A percentile compares a stretch with the other conserved stretches of the same genome.
phyloP scores from a whole-genome alignment of 2,888 invertebrate species.

The Taenaris catops region DNA sequence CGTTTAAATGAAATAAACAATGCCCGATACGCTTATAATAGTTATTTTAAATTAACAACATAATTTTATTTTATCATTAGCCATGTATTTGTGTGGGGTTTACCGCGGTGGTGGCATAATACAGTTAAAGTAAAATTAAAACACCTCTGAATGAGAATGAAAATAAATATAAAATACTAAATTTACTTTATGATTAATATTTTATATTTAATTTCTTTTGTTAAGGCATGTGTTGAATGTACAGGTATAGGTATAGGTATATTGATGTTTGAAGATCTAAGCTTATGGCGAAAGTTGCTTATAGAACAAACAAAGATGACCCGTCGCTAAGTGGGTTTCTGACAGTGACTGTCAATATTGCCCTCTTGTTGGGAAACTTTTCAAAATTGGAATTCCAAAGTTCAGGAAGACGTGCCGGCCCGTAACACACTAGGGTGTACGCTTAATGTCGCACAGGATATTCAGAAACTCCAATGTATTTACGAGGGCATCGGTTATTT shows the following conservation, averaged over 20 bases:
- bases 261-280: neutral
- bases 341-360: conserved; percentile 72
- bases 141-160: too few species aligned
- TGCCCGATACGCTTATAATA: too few species aligned
- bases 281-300: conserved; percentile 21
- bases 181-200: neutral
- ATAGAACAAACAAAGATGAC: conserved; percentile 36
- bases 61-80: too few species aligned
- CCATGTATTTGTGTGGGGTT: too few species aligned
- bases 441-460: conserved; percentile 76
- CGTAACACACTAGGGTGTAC: conserved; percentile 54
- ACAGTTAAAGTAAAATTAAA: too few species aligned
- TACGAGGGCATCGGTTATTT: conserved; percentile 25
- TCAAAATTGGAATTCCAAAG: conserved; percentile 79
- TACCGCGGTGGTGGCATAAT: too few species aligned
- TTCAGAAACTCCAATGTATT: conserved; percentile 69
- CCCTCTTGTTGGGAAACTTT: conserved; percentile 74
- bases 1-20: too few species aligned
- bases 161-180: too few species aligned
- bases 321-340: conserved; percentile 50
- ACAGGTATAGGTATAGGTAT: too few species aligned
- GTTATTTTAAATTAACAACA: too few species aligned
- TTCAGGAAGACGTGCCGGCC: conserved; percentile 69
- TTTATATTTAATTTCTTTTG: too few species aligned
- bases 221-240: too few species aligned